phyloP scores from a whole-genome alignment of 2,113 vertebrate genomes.

The Bombycilla garrulus region DNA sequence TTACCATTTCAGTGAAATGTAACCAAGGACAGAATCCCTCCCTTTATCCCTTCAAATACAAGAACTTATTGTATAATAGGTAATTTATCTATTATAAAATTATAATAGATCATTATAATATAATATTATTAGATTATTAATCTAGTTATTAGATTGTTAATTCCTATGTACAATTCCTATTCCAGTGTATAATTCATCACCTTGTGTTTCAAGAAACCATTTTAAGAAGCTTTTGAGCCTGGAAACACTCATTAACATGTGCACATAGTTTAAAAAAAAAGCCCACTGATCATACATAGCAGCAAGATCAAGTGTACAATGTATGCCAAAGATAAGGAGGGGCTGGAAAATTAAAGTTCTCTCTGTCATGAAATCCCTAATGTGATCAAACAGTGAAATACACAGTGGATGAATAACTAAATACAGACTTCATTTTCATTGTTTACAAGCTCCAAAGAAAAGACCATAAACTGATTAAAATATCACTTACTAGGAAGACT shows the following conservation, averaged over 20 bases:
- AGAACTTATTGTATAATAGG: neutral
- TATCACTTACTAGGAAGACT: neutral
- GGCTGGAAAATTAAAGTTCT: constrained; percentile 26
- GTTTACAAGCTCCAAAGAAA: neutral
- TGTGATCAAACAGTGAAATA: constrained; percentile 46
- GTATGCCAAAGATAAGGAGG: neutral
- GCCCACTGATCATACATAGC: neutral
- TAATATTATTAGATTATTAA: too few species aligned
- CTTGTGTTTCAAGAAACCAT: neutral
- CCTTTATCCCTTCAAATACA: neutral
- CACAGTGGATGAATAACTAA: constrained; percentile 55
- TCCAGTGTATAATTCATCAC: neutral
- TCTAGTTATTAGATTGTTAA: neutral
- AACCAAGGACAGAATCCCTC: neutral
- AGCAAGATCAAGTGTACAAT: neutral
- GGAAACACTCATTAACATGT: neutral
- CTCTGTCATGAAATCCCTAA: neutral
- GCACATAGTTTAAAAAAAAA: neutral
- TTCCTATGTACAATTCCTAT: neutral
- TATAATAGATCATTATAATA: too few species aligned
- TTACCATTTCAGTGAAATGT: neutral
- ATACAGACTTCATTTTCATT: constrained; percentile 42
- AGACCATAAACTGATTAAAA: neutral
- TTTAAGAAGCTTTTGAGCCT: neutral
- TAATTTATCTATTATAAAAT: too few species aligned